Base-by-base conservation (phyloP, 1,140 invertebrate genomes). In the Drosophila tsacasi region DNA sequence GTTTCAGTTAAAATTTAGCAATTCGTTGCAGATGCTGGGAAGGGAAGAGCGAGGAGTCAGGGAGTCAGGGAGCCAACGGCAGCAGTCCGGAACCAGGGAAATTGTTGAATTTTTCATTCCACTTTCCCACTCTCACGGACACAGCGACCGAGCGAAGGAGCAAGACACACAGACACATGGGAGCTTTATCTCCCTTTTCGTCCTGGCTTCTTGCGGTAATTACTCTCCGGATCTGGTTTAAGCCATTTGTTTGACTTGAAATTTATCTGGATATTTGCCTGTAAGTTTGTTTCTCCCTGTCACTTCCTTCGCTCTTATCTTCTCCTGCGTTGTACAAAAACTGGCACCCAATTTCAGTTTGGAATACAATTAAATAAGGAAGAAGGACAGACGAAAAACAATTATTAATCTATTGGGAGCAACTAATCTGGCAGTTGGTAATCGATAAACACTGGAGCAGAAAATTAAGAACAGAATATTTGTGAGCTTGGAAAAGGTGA, bases 81-180 rank as follows among this genome's bases (percentile, higher is more conserved):
- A 80, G 42, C 64, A 83, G 76, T 69, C 63, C 32, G 65, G 64
- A 66, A 66, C 42, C 66, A 61, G 75, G 66, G 39, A 90, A 90
- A 90, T 90, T 90, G 85, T 90, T 90, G 89, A 90, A 90, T 90
- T 90, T 90, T 90, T 90, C 86, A 90, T 90, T 79, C 80, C 65
- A 67, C 50, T 78, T 39, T 66, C 62, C 44, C 69, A 75, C 52
- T 30, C 27, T 40, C 27, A 44, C n/a, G 42, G 35, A 75, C 30
- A 79, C 32, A 79, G 21, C 21, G 2, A 37, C 15, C 15, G 30
- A 49, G 27, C 3, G 32, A 12, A 15, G 55, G 19, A 52, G 35
- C 63, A n/a, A 60, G 27, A 61, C 30, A 52, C 54, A 65, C 46
- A 73, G 42, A 64, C 46, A 64, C 54, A 64, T 47, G 49, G 39